Base-by-base conservation (phyloP, 1,140 invertebrate species). In the Nylanderia fulva region DNA sequence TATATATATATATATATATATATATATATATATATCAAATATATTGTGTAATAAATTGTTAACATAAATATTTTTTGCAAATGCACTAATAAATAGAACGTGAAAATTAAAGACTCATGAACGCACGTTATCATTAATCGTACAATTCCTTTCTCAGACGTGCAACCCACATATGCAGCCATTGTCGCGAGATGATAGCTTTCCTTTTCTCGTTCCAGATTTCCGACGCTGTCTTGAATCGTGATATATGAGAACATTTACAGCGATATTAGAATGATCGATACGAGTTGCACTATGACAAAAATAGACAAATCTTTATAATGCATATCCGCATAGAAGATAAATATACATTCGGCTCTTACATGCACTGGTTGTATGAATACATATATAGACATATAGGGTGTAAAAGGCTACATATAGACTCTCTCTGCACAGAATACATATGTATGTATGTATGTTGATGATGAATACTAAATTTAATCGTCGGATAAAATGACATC, bases 401-500 rank as follows among this genome's bases (percentile, higher is more conserved):
- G 33, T 54, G 60, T 29, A 82, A 80, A 36, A 58, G 66, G 48
- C 87, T 88, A 84, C 85, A 88, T 48, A 18, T 48, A 48, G 87
- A 88, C 87, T 82, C 82, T 56, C 13, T 48, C 45, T 48, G 5
- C 4, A 39, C 58, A 69, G 64, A 74, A 39, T 85, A 85, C 6
- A 3, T 18, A 6, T 45, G 42, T 15, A 2, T 13, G 1, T 45
- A 3, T 45, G 42, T 48, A n/a, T n/a, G n/a, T 56, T 58, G 75
- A 63, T 39, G 58, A 54, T 88, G 85, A 88, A 88, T 72, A 61
- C 64, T 82, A 76, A 85, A 88, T 88, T 88, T 88, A 88, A 88
- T 76, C 86, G 48, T 69, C 86, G 87, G 80, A 54, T 74, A 74
- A 48, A 88, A 76, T 48, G 15, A 48, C 63, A 33, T 52, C 75